Base-by-base conservation (phyloP, 2,113 vertebrate genomes). In the Puma concolor region DNA sequence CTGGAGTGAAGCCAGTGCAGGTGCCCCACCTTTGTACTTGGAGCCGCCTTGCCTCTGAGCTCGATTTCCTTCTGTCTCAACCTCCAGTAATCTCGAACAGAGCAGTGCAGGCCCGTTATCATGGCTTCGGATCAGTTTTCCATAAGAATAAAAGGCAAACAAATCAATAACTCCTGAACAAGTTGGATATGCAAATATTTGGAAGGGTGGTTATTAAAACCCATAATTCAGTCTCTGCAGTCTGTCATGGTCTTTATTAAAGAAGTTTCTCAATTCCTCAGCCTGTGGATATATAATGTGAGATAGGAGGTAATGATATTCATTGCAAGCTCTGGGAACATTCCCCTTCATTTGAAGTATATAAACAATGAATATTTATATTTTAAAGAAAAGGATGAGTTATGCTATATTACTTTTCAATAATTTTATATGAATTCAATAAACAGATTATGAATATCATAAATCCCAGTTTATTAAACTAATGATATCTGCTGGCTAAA, bases 381-480 rank as follows among this genome's bases (percentile, higher is more conserved):
- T 80, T 88, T 76, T 95, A 92, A 95, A 69, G 80, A 63, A 95
- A 88, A 91, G 48, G 36, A 91, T 92, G 84, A 66, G 83, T 84
- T 96, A 77, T 52, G 36, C 67, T 80, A 23, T 89, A 92, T 96
- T 87, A 77, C 69, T 96, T 97, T 91, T 92, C 88, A 97, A 93
- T 94, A 86, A 95, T 84, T 91, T 90, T 92, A 92, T 90, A 88
- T 88, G 76, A 97, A 96, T 94, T 97, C 87, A 85, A 95, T 97
- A 97, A 84, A 87, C 74, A 87, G 63, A 96, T 96, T 96, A 95
- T 96, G 91, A 97, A 80, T 50, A 91, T 19, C 84, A 91, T 97
- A 96, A 97, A 97, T 98, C 87, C 93, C 69, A 38, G 83, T 85
- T 97, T 92, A 95, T 97, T 92, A 97, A 97, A 91, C 88, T 94